Percentiles rank a stretch among this genome's conserved stretches.
Evolutionary conservation across 2,797 vertebrate genomes (phyloP).

Genomic region (Muscicapa striata): DNA sequence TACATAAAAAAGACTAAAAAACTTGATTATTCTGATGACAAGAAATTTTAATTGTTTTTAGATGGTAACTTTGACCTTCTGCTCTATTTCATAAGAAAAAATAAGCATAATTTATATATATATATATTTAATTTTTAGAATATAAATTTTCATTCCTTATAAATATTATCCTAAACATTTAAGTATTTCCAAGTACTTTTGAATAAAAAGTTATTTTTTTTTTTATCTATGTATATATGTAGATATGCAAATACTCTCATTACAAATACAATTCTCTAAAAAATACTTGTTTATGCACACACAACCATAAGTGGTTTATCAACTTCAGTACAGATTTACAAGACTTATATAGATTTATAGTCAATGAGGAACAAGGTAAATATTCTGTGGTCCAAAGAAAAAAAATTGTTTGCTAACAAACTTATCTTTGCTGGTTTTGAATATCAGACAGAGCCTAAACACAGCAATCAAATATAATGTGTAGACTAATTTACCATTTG

Average conservation of each 20-base stretch:
- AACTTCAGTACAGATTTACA: neutral
- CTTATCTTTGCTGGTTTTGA: neutral
- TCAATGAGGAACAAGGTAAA: neutral
- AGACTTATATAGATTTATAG: neutral
- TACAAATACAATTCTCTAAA: neutral
- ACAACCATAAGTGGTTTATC: neutral
- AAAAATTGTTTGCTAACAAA: neutral
- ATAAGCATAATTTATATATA: neutral
- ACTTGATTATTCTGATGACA: accelerated
- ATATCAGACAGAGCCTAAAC: neutral
- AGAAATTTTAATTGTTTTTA: neutral
- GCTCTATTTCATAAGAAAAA: neutral
- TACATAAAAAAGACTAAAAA: neutral
- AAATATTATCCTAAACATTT: neutral
- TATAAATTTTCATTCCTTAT: neutral
- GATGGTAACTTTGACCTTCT: neutral
- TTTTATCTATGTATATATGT: neutral
- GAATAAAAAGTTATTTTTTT: neutral
- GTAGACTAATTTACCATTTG: neutral
- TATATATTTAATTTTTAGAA: neutral
- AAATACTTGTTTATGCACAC: neutral
- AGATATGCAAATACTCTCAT: neutral
- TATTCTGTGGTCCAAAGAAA: neutral
- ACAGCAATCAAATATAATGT: neutral
- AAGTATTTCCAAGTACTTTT: neutral